Evolutionary conservation across 2,797 vertebrate species (phyloP), one percentile per base, ranked within the genome.

Genomic region (Lutjanus campechanus): DNA sequence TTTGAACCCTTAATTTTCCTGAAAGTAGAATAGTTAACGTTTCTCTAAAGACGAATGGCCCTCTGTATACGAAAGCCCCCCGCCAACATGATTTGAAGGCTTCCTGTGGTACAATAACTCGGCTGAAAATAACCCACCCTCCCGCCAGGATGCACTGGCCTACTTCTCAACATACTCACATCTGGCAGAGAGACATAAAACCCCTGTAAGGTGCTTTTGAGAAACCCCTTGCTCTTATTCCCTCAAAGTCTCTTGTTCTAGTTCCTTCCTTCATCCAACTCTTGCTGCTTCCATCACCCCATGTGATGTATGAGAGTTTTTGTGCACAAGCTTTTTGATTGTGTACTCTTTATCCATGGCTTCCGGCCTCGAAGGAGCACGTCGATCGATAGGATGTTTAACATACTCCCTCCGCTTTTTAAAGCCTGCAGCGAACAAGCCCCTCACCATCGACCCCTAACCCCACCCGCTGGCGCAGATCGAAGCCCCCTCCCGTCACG

Each of bases 331-430:
- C 72, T 73, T 82, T 87, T 75, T 81, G 62, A 79, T 70, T 68
- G 77, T 82, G 72, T 65, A 17, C 80, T 80, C 67, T 84, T 76
- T n/a, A 63, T 85, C 82, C 36, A 1, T 7, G 54, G 82, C 68
- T 86, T 84, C 83, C 20, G 41, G 77, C 51, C 84, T 88, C 83
- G n/a, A 64, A 77, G 85, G 83, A 86, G 77, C 77, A 3, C 10
- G 50, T 51, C 47, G 81, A 94, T 95, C 91, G 80, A 94, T 93
- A 46, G 46, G 80, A 87, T 92, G 92, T 93, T 94, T 91, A 93
- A 93, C 92, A 93, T 92, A 88, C 85, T 91, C 90, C 88, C 87
- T 91, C 82, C 10, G 63, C 85, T 85, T 90, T 90, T 83, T 77
- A 76, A 82, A 84, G 89, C 92, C 91, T 25, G 88, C 71, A 85